Base-by-base conservation (phyloP, 2,888 invertebrate genomes). In the Keiferia lycopersicella region DNA sequence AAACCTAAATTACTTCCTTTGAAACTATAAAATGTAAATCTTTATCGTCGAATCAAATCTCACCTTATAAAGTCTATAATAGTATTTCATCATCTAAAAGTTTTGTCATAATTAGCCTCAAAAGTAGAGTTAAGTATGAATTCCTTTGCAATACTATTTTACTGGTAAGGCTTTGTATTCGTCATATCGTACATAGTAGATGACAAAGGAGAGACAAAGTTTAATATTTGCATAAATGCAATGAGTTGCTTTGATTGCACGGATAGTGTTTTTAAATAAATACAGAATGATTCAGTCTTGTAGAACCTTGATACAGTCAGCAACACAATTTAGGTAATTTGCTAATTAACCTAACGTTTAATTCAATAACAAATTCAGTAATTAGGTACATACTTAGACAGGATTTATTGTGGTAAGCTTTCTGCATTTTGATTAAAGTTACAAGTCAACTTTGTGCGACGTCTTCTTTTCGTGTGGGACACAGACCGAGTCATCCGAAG, bases 181-280 rank as follows among this genome's bases (percentile, higher is more conserved):
- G 20, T 53, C 51, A 53, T 22, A 20, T 51, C 10, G 8, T 3
- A n/a, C 26, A 6, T 18, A 56, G n/a, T 22, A 41, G 20, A 39
- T n/a, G 45, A 60, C 60, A 60, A 60, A 60, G 60, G 26, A 34
- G 26, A 45, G 45, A 60, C 60, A 60, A 60, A 60, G 60, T 60
- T 60, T 60, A 60, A 60, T 22, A 16, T 60, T 60, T 34, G 34
- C 56, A 14, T 41, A 41, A 14, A 34, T 53, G 51, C 51, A 22
- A 45, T 45, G n/a, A 16, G 8, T 14, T 26, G 51, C 51, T 14
- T 22, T 22, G 26, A 53, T 53, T 53, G 22, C 39, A 20, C 57
- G 34, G n/a, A 34, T 34, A 34, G 16, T 34, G 57, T 34, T 34
- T 57, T 57, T 26, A 57, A 57, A 57, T 34, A 57, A 26, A 22